Evolutionary conservation across 2,113 vertebrate genomes (phyloP).

Genomic region (Pterocles orientalis): DNA sequence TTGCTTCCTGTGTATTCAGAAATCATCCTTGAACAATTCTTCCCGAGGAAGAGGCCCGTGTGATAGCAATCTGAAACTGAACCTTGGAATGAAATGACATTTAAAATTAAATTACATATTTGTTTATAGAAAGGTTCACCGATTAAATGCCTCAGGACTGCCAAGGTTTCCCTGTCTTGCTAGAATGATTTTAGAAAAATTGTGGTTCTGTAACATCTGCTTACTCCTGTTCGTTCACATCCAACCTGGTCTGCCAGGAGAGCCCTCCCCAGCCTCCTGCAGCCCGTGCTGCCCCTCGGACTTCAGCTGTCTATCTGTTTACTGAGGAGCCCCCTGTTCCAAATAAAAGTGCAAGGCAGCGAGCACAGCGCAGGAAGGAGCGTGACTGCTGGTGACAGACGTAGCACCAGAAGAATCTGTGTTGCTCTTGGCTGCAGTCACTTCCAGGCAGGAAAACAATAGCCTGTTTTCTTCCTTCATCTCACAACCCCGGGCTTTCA

Average conservation of each 20-base stretch:
- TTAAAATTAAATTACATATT: conserved; percentile 19
- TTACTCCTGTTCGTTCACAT: neutral
- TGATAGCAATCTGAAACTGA: conserved; percentile 4
- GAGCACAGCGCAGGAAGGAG: neutral
- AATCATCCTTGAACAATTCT: conserved; percentile 10
- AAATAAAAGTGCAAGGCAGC: neutral
- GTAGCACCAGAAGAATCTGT: conserved; percentile 49
- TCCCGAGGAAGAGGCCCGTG: neutral
- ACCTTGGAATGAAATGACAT: neutral
- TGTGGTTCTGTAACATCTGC: neutral
- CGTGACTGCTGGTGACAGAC: conserved; percentile 52
- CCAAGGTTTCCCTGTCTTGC: neutral
- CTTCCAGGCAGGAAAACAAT: conserved; percentile 67
- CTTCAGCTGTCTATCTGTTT: conserved; percentile 15
- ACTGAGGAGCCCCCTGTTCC: neutral
- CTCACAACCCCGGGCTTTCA: conserved; percentile 21
- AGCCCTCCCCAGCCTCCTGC: neutral
- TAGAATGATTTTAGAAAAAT: neutral
- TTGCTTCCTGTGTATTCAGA: neutral
- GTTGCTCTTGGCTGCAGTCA: conserved; percentile 66
- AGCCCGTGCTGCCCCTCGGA: conserved; percentile 36
- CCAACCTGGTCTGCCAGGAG: neutral
- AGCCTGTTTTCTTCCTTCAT: conserved; percentile 67
- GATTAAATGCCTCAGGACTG: conserved; percentile 29
- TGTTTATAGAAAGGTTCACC: conserved; percentile 54